Evolutionary conservation across 1,140 invertebrate genomes (phyloP), one percentile per base, ranked within the genome.

Genomic region (Pollicipes pollicipes): DNA sequence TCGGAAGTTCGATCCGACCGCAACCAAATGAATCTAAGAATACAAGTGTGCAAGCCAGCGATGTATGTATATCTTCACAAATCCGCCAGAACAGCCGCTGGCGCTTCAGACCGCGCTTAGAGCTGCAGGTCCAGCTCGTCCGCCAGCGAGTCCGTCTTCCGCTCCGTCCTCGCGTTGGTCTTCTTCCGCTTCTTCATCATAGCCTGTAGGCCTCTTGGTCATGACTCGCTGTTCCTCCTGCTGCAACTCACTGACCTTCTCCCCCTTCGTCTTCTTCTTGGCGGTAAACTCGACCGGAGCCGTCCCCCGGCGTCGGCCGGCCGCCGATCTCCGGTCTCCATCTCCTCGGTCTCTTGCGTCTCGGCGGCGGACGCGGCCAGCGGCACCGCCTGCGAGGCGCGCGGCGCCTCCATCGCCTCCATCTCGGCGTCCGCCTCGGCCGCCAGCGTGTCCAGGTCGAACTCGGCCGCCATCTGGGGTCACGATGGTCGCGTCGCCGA

Each of bases 401-500:
- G 76, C 67, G n/a, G 74, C 75, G 24, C 71, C 13, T 68, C 68
- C 27, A 31, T 67, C 4, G 70, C 64, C 30, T 73, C 70, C 16
- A 30, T 37, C 29, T 70, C 68, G n/a, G 29, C 71, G 28, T 70
- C 67, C 24, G 73, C 90, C 83, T 93, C 89, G 0, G 83, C 82
- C 69, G 87, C 85, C 72, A 95, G 87, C 72, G 82, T 84, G 73
- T 93, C 88, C 21, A 97, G 85, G 76, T 95, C 88, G 77, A 98
- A 98, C 78, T 95, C 93, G 73, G 88, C 84, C 4, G 85, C 84
- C 74, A 89, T 84, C 76, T 86, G 79, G 21, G 80, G n/a, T 79
- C 0, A 97, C 88, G 75, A 98, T 89, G 75, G 87, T 83, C 16
- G 92, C 87, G 76, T 88, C 88, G 58, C 95, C 77, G 76, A 95